Evolutionary conservation across 2,113 vertebrate genomes (phyloP), one percentile per base, ranked within the genome.

Genomic region (Dipodomys ordii): DNA sequence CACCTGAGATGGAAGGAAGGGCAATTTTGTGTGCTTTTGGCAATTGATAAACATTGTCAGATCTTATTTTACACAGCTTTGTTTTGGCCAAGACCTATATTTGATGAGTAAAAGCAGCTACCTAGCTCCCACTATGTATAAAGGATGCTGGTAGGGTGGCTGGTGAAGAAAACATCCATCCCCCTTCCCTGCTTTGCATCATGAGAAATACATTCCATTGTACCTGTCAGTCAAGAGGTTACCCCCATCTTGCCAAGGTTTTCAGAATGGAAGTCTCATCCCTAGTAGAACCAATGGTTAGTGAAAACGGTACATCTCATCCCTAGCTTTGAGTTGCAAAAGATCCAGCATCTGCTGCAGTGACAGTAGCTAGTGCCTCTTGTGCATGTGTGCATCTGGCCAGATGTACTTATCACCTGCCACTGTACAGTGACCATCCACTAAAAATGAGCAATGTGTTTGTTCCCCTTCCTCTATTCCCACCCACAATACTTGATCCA

Each of bases 41-140:
- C 20, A 95, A 80, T 68, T 86, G 46, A 12, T 46, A 92, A 95
- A 92, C 16, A 90, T 87, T 62, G 28, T 57, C 39, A 90, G 72
- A 30, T 83, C 27, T 35, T 20, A 39, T 92, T 92, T 87, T 76
- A 30, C 49, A 74, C 19, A 68, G 22, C 35, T 83, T 22, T 79
- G 6, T 87, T 83, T 83, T 53, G 3, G 12, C 78, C 60, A n/a
- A 95, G 27, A 49, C 18, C 46, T 83, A 73, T 30, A 25, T 49
- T 32, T 49, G 35, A 82, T 62, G 64, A 15, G 28, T 82, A 65
- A 23, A 81, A 68, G 16, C 30, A 68, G 15, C 25, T 28, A 57
- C 13, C n/a, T 9, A 64, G 72, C 7, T 92, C 35, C 44, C 2
- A 72, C 0, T 49, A 18, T 80, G 12, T 65, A 92, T 1, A 28